phyloP scores from a whole-genome alignment of 2,888 invertebrate genomes.

The Leucoma salicis region DNA sequence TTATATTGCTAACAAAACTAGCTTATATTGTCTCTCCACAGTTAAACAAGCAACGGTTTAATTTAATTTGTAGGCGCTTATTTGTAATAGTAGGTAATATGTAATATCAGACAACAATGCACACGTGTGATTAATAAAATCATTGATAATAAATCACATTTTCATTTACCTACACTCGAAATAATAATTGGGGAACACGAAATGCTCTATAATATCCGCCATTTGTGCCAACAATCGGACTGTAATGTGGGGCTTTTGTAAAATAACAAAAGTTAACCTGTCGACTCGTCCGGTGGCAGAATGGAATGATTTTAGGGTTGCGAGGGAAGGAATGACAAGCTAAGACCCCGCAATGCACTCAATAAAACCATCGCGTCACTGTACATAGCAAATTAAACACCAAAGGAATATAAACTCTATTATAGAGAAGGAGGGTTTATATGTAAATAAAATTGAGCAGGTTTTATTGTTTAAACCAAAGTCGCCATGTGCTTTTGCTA shows the following conservation, averaged over 20 bases:
- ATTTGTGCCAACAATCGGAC: constrained; percentile 79
- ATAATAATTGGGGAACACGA: constrained; percentile 63
- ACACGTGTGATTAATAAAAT: neutral
- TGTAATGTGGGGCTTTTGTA: constrained; percentile 77
- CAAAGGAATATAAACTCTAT: constrained; percentile 32
- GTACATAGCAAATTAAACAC: constrained; percentile 8
- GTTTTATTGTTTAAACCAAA: constrained; percentile 44
- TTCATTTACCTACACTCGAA: constrained; percentile 40
- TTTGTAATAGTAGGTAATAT: neutral
- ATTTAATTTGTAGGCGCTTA: neutral
- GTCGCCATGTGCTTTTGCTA: constrained; percentile 68
- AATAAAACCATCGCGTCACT: constrained; percentile 37
- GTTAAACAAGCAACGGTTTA: too few species aligned
- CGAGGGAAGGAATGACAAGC: constrained; percentile 79
- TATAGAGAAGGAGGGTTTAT: constrained; percentile 14
- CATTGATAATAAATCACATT: constrained; percentile 15
- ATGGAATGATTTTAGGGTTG: constrained; percentile 80
- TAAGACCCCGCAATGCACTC: constrained; percentile 64
- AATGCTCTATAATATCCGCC: constrained; percentile 75
- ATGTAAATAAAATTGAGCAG: constrained; percentile 10
- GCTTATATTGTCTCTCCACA: too few species aligned
- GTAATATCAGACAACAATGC: neutral
- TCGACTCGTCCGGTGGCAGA: constrained; percentile 70
- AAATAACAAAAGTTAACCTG: constrained; percentile 81
- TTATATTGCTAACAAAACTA: too few species aligned